phyloP scores from a whole-genome alignment of 1,140 invertebrate genomes.

The Drosophila albomicans region DNA sequence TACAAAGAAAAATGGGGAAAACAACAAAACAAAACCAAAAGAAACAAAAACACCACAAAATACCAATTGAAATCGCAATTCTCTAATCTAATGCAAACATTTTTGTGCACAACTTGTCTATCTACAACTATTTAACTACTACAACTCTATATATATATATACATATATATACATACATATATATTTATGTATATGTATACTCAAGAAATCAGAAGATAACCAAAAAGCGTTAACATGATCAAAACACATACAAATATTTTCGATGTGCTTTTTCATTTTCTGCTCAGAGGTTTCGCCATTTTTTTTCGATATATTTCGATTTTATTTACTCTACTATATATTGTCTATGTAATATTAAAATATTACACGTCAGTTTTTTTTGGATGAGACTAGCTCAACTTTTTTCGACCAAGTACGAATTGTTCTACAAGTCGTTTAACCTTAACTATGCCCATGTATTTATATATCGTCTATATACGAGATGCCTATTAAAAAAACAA shows the following conservation, averaged over 20 bases:
- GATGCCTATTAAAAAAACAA: conserved; percentile 5
- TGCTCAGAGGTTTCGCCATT: conserved; percentile 47
- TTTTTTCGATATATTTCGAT: conserved; percentile 42
- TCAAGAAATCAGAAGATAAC: conserved; percentile 23
- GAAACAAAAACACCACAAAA: neutral
- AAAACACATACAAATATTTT: conserved; percentile 53
- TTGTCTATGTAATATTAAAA: conserved; percentile 4
- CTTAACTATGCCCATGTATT: conserved; percentile 26
- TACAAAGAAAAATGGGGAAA: conserved; percentile 17
- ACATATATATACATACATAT: too few species aligned
- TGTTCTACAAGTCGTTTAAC: conserved; percentile 37
- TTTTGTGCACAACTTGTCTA: conserved; percentile 45
- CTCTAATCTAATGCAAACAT: conserved; percentile 34
- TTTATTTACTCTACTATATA: conserved; percentile 11
- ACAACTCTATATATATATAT: conserved; percentile 46
- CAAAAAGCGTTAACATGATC: conserved; percentile 23
- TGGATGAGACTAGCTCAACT: conserved; percentile 41
- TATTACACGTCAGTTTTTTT: conserved; percentile 46
- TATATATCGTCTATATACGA: conserved; percentile 32
- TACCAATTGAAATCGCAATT: conserved; percentile 10
- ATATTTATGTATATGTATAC: neutral
- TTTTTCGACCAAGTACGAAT: conserved; percentile 46
- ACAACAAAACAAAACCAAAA: neutral
- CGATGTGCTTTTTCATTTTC: conserved; percentile 68
- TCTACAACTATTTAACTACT: conserved; percentile 37